Evolutionary conservation across 2,113 vertebrate species (phyloP).

Genomic region (Indicator indicator): DNA sequence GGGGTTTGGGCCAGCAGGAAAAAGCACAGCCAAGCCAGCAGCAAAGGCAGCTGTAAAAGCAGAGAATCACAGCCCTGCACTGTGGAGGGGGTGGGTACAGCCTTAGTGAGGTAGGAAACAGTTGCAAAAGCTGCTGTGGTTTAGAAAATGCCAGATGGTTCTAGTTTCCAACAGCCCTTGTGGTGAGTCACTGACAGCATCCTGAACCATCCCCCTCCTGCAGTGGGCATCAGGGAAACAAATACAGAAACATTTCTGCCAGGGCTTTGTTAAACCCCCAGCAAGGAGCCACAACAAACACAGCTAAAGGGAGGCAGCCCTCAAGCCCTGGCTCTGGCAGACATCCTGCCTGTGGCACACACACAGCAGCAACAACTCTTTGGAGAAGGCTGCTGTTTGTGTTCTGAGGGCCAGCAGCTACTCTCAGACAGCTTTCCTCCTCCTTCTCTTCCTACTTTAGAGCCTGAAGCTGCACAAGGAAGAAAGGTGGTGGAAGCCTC

Average conservation of each 20-base stretch:
- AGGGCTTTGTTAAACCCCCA: not conserved
- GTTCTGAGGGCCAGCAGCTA: not conserved
- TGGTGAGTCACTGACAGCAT: not conserved
- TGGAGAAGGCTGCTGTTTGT: not conserved
- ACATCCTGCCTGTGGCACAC: not conserved
- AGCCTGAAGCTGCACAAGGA: not conserved
- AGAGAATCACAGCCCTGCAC: not conserved
- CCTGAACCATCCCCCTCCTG: not conserved
- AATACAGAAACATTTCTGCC: not conserved
- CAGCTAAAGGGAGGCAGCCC: not conserved
- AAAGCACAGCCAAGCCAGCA: not conserved
- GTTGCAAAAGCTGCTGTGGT: not conserved
- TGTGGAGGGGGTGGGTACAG: not conserved
- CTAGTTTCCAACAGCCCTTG: not conserved
- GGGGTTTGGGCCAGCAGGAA: not conserved
- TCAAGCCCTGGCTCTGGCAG: not conserved
- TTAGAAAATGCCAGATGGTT: not conserved
- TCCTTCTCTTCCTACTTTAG: not conserved
- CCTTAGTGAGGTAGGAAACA: not conserved
- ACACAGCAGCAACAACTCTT: not conserved
- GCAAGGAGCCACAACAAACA: not conserved
- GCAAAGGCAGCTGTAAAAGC: not conserved
- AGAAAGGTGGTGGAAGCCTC: no score
- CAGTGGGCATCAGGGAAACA: not conserved
- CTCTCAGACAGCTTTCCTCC: not conserved